A percentile compares a stretch with the other conserved stretches of the same genome.
Evolutionary conservation across 2,113 vertebrate genomes (phyloP).

Genomic region (Clarias magur): DNA sequence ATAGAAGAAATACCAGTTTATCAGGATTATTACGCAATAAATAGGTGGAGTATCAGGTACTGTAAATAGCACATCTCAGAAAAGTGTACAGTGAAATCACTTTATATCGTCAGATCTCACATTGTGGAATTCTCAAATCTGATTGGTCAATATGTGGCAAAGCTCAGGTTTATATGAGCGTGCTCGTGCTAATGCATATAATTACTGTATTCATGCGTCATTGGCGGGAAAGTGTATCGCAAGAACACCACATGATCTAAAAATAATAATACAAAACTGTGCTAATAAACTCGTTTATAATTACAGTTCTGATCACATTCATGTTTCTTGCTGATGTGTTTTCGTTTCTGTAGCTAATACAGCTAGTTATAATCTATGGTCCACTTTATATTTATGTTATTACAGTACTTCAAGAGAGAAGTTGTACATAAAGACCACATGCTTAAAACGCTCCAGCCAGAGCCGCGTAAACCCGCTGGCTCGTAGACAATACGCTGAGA

Average conservation of each 20-base stretch:
- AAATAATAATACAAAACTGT: neutral
- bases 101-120: neutral
- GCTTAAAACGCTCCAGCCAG: slow-evolving; percentile 36
- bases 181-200: neutral
- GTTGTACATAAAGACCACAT: neutral
- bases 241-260: neutral
- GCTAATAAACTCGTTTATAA: neutral
- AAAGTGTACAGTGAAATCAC: neutral
- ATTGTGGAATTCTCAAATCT: neutral
- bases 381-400: neutral
- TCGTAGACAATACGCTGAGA: neutral
- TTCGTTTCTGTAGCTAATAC: neutral
- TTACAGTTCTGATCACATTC: neutral
- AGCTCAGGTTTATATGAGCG: neutral
- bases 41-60: neutral
- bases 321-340: neutral
- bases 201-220: neutral
- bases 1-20: no score
- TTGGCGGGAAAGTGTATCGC: neutral
- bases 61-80: neutral
- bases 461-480: neutral
- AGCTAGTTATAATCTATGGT: neutral
- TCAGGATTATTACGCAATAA: no score
- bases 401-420: neutral
- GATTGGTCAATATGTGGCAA: neutral